A percentile compares a stretch with the other conserved stretches of the same genome.
phyloP scores from a whole-genome alignment of 2,797 vertebrate species.

The Dicrostonyx torquatus region DNA sequence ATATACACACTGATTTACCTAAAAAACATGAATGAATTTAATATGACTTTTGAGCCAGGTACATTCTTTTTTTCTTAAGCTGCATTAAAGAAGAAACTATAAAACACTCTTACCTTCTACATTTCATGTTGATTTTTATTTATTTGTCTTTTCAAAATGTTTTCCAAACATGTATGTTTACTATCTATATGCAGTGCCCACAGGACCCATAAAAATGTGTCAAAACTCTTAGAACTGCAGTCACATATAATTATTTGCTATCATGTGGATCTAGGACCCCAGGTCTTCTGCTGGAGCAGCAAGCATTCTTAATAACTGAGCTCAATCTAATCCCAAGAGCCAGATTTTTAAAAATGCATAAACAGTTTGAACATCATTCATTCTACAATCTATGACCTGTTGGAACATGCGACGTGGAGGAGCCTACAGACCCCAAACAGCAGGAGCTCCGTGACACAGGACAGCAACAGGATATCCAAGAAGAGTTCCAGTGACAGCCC shows the following conservation, averaged over 20 bases:
- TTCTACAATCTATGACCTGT: not conserved
- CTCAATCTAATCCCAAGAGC: not conserved
- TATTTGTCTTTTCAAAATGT: not conserved
- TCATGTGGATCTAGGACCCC: not conserved
- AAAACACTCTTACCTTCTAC: not conserved
- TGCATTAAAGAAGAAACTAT: not conserved
- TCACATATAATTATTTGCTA: not conserved
- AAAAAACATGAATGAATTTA: not conserved
- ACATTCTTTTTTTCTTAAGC: not conserved
- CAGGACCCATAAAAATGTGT: not conserved
- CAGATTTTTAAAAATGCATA: not conserved
- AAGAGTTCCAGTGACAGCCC: not conserved
- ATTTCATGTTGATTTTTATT: not conserved
- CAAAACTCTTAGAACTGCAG: no score
- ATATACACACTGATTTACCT: not conserved
- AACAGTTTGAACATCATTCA: not conserved
- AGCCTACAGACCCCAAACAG: not conserved
- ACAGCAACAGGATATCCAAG: not conserved
- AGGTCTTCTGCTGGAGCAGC: no score
- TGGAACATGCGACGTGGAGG: not conserved
- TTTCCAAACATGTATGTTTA: not conserved
- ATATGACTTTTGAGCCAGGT: not conserved
- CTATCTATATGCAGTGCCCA: not conserved
- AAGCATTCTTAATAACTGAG: not conserved
- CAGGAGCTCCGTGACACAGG: not conserved